phyloP scores from a whole-genome alignment of 2,797 vertebrate genomes.

The Lateolabrax maculatus region DNA sequence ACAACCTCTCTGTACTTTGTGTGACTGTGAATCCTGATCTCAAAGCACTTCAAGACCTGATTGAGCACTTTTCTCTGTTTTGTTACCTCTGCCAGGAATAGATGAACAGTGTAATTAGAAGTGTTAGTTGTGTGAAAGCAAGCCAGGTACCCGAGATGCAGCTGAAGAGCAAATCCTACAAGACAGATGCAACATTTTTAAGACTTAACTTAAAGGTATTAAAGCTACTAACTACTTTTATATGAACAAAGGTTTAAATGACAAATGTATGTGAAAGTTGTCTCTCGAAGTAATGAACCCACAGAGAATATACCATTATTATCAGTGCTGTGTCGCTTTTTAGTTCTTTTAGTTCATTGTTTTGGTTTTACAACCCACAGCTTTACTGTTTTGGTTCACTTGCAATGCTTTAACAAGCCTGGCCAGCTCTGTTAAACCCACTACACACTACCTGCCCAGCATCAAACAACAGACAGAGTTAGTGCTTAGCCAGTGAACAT shows the following conservation, averaged over 20 bases:
- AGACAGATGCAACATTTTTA: slow-evolving; percentile 21
- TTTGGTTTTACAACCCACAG: neutral
- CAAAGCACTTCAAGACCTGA: slow-evolving; percentile 51
- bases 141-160: slow-evolving; percentile 47
- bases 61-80: slow-evolving; percentile 48
- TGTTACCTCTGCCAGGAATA: slow-evolving; percentile 58
- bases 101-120: slow-evolving; percentile 59
- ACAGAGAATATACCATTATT: neutral
- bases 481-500: neutral
- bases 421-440: neutral
- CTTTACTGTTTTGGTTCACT: neutral
- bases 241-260: slow-evolving; percentile 2
- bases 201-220: slow-evolving; percentile 18
- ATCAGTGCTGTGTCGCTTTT: neutral
- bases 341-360: neutral
- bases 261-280: neutral
- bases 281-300: neutral
- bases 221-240: slow-evolving; percentile 3
- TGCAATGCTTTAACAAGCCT: neutral
- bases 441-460: neutral
- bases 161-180: slow-evolving; percentile 31
- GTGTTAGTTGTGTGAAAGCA: slow-evolving; percentile 58
- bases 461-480: neutral
- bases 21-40: slow-evolving; percentile 60
- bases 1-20: slow-evolving; percentile 36